Conservation (phyloP, 2,113 vertebrate species). For the Donacobius atricapilla region DNA sequence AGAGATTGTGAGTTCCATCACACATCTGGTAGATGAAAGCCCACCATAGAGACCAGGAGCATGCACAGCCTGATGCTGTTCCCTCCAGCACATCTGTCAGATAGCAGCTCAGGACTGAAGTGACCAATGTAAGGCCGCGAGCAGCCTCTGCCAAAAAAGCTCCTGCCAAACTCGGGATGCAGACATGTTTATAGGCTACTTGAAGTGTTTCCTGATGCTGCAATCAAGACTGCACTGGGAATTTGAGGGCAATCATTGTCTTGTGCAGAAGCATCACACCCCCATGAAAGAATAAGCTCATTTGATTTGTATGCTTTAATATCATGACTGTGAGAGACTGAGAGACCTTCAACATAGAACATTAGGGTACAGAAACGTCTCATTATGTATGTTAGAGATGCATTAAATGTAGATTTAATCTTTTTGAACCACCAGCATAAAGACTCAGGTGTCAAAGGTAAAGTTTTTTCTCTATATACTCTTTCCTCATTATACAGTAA, state of each 20-base stretch:
- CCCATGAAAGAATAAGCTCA: not conserved
- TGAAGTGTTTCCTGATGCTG: not conserved
- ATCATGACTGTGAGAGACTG: not conserved
- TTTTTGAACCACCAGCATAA: not conserved
- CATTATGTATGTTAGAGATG: not conserved
- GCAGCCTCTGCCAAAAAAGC: not conserved
- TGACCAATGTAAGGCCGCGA: not conserved
- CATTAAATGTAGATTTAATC: not conserved
- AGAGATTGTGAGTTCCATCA: constrained; percentile 24
- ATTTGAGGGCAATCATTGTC: not conserved
- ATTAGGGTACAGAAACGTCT: not conserved
- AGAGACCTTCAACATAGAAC: not conserved
- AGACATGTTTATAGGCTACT: not conserved
- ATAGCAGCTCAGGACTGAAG: not conserved
- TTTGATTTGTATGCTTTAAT: not conserved
- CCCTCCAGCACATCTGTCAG: constrained; percentile 21
- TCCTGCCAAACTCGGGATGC: not conserved
- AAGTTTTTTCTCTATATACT: not conserved
- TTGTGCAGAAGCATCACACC: not conserved
- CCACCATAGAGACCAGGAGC: not conserved
- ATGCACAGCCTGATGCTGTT: not conserved
- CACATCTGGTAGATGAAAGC: constrained; percentile 11
- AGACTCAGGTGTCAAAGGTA: not conserved
- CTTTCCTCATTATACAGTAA: not conserved
- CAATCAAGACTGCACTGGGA: not conserved